Base-by-base conservation (phyloP, 2,797 vertebrate species). In the Notolepis coatsorum region DNA sequence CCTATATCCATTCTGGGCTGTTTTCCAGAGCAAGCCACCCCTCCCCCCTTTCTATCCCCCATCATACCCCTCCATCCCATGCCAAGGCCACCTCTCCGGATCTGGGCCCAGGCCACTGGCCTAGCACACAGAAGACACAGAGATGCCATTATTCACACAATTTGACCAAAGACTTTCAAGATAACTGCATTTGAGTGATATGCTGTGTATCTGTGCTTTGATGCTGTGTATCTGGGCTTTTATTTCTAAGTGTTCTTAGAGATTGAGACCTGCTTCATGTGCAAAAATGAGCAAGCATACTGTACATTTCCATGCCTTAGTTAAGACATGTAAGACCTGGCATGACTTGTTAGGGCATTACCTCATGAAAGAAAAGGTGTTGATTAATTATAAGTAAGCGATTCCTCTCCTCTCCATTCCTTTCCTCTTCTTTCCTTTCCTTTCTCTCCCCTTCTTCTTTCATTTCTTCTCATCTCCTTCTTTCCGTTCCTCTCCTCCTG, bases 71-170 rank as follows among this genome's bases (percentile, higher is more conserved):
- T 28, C 5, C 9, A 31, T 30, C 47, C 27, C 2, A 61, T 28
- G 73, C 77, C 61, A 75, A 82, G 71, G 69, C 78, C 75, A 77
- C 76, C 81, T 76, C 72, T 65, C 82, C 81, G 75, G 85, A 82
- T 88, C 73, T 83, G 61, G 82, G 71, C 63, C 75, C 64, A 33
- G 81, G 77, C 87, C 83, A 86, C 80, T 79, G 67, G 71, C 64
- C 73, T 85, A 79, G 73, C 77, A 81, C 70, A 81, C 75, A 8
- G 17, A 47, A 39, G 24, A 48, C 65, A 89, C 81, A 90, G 79
- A 85, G 69, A 75, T 69, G 1, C 66, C 71, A 65, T 87, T 88
- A 82, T 87, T 84, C 84, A 62, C 71, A 61, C 60, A 80, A 80
- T 59, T 60, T 84, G 84, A 85, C 80, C 61, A 62, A 68, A 77